Percentiles rank a stretch among this genome's conserved stretches.
Evolutionary conservation across 2,888 invertebrate genomes (phyloP).

Genomic region (Nomada flava): DNA sequence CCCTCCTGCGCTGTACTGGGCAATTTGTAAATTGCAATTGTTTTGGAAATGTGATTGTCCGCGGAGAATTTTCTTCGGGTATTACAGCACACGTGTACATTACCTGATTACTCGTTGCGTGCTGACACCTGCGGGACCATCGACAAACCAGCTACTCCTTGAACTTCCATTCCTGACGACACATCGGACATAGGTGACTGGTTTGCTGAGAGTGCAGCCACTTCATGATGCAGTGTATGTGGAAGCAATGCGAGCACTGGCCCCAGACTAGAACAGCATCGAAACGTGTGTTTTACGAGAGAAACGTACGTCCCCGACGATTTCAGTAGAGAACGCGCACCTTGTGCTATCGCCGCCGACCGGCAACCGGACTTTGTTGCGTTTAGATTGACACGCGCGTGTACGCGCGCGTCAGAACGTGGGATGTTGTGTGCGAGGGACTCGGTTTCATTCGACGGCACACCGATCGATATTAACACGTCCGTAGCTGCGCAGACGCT

Average conservation of each 20-base stretch:
- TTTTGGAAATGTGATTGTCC: neutral
- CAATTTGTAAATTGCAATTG: too few species aligned
- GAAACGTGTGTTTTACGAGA: slow-evolving; percentile 25
- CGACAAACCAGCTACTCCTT: slow-evolving; percentile 86
- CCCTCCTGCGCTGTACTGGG: too few species aligned
- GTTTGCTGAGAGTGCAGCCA: slow-evolving; percentile 98
- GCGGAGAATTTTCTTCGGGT: neutral
- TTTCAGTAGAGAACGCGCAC: slow-evolving; percentile 20
- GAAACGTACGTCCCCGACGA: neutral
- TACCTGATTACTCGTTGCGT: slow-evolving; percentile 75
- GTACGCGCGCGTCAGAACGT: slow-evolving; percentile 47
- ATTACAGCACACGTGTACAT: slow-evolving; percentile 10
- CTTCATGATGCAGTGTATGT: slow-evolving; percentile 99
- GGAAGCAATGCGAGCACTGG: slow-evolving; percentile 99
- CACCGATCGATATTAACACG: slow-evolving; percentile 71
- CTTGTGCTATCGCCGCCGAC: slow-evolving; percentile 33
- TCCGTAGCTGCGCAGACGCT: slow-evolving; percentile 68
- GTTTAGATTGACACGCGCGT: slow-evolving; percentile 54
- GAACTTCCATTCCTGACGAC: slow-evolving; percentile 99
- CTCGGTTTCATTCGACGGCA: slow-evolving; percentile 54
- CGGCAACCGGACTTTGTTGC: slow-evolving; percentile 40
- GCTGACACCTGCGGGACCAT: slow-evolving; percentile 78
- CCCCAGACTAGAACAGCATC: slow-evolving; percentile 92
- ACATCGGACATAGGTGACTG: slow-evolving; percentile 97
- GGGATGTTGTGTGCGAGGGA: slow-evolving; percentile 48